A percentile compares a stretch with the other conserved stretches of the same genome.
Conservation (phyloP, 2,113 vertebrate genomes). For the Pseudorhombus dupliciocellatus region DNA sequence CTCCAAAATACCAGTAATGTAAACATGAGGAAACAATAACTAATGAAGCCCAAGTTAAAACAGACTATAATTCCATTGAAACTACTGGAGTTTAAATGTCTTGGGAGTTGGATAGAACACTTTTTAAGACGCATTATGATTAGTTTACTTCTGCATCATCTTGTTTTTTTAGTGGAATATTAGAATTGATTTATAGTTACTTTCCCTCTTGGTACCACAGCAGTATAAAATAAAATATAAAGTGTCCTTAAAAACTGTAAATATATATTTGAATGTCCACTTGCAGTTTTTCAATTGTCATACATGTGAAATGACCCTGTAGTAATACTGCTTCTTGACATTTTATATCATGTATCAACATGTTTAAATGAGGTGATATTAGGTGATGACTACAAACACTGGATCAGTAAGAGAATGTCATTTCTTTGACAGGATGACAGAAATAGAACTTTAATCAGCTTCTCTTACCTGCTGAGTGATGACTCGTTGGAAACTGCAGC, state of each 20-base stretch:
- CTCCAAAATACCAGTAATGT: too few species aligned
- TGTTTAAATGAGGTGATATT: constrained; percentile 1
- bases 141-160: neutral
- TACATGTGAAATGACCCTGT: neutral
- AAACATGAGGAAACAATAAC: too few species aligned
- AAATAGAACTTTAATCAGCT: neutral
- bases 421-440: neutral
- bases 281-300: neutral
- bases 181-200: neutral
- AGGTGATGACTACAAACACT: neutral
- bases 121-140: neutral
- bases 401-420: neutral
- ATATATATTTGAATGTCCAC: constrained; percentile 23
- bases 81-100: neutral
- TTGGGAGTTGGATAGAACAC: neutral
- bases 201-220: constrained; percentile 9
- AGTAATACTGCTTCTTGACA: constrained; percentile 20
- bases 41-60: too few species aligned
- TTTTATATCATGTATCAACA: constrained; percentile 9
- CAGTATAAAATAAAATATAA: constrained; percentile 22
- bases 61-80: too few species aligned
- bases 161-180: neutral
- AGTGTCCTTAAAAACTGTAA: constrained; percentile 66
- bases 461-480: neutral
- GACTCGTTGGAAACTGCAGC: neutral